Evolutionary conservation across 2,797 vertebrate genomes (phyloP).

Genomic region (Falco concolor): DNA sequence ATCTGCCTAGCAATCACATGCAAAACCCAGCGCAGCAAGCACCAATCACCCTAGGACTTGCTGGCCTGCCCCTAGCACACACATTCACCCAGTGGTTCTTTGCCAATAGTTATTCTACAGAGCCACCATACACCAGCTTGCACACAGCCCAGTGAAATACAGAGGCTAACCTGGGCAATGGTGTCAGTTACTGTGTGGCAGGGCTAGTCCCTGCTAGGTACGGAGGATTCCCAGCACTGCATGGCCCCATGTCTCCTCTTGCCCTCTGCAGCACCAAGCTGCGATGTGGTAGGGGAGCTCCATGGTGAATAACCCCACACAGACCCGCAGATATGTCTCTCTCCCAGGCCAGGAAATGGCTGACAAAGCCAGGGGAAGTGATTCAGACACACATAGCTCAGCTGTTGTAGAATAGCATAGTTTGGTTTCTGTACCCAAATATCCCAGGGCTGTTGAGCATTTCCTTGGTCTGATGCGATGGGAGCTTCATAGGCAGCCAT

Average conservation of each 20-base stretch:
- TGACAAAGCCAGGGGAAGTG: neutral
- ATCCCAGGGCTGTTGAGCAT: neutral
- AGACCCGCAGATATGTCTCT: neutral
- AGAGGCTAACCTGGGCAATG: neutral
- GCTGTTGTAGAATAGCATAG: neutral
- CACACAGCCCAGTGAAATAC: neutral
- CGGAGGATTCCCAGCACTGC: neutral
- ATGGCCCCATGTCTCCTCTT: neutral
- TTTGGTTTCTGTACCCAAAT: neutral
- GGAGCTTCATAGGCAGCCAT: neutral
- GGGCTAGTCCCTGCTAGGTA: neutral
- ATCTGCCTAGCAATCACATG: neutral
- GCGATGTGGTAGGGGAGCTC: neutral
- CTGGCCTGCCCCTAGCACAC: neutral
- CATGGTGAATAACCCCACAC: accelerated
- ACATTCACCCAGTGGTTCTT: neutral
- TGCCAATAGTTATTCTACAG: neutral
- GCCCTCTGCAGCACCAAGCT: neutral
- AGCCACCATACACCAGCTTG: neutral
- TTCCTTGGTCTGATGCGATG: neutral
- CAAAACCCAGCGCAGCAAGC: neutral
- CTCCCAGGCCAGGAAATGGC: neutral
- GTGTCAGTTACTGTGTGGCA: neutral
- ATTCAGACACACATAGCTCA: neutral
- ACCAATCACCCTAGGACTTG: too few relatives aligned